phyloP scores from a whole-genome alignment of 2,113 vertebrate species.

The Opisthocomus hoazin region DNA sequence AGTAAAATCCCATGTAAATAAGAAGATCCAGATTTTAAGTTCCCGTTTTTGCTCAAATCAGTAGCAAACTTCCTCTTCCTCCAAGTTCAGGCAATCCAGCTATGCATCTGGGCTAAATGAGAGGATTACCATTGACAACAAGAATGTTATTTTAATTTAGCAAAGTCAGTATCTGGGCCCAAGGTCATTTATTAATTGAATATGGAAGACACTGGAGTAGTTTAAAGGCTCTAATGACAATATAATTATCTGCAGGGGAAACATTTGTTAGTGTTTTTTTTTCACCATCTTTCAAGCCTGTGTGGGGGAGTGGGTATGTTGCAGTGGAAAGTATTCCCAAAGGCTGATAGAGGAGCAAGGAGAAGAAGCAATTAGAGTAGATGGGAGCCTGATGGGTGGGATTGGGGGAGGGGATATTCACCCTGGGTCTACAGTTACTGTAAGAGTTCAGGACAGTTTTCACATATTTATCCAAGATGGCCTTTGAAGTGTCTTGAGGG shows the following conservation, averaged over 20 bases:
- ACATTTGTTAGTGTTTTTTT: slow-evolving; percentile 2
- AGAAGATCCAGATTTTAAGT: background rate
- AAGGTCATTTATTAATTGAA: background rate
- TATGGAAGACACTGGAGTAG: background rate
- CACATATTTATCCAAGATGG: slow-evolving; percentile 53
- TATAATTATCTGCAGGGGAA: slow-evolving; percentile 21
- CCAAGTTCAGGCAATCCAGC: background rate
- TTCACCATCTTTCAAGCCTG: background rate
- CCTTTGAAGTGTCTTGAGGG: slow-evolving; percentile 35
- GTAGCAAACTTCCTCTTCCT: background rate
- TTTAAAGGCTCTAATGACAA: background rate
- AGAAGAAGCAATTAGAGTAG: background rate
- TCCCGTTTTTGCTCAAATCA: background rate
- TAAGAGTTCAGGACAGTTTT: slow-evolving; percentile 17
- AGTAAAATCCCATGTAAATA: background rate
- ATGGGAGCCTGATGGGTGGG: background rate
- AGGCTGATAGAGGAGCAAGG: background rate
- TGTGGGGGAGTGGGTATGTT: background rate
- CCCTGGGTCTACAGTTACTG: background rate
- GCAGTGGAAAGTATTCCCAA: background rate
- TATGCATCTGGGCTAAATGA: background rate
- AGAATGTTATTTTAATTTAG: background rate
- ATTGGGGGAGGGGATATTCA: background rate
- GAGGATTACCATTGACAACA: background rate
- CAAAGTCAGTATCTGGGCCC: background rate